phyloP scores from a whole-genome alignment of 1,140 invertebrate species.

The Sycobia sp. region DNA sequence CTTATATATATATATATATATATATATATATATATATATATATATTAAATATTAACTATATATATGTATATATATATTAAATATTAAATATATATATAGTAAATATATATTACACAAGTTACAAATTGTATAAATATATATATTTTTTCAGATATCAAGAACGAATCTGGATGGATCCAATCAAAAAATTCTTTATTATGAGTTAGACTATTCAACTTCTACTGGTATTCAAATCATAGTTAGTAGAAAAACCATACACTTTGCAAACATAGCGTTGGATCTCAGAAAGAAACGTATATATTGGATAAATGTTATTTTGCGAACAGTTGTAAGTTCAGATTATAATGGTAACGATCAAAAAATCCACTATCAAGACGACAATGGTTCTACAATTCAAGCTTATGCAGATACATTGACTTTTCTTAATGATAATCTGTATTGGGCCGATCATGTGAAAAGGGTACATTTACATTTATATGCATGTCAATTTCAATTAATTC shows the following conservation, averaged over 20 bases:
- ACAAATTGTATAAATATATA: background rate
- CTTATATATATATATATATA: too few relatives aligned
- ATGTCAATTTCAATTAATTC: background rate
- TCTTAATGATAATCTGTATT: background rate
- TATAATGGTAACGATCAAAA: background rate
- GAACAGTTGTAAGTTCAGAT: background rate
- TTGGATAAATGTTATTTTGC: background rate
- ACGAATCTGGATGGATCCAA: background rate
- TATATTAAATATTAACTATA: background rate
- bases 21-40: too few relatives aligned
- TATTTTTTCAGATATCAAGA: constrained; percentile 9
- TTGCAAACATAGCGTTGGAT: background rate
- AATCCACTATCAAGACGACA: background rate
- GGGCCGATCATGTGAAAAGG: background rate
- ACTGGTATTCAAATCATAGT: background rate
- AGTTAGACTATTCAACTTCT: background rate
- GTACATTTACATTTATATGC: background rate
- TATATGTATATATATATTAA: background rate
- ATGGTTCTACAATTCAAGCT: background rate
- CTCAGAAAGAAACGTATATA: background rate
- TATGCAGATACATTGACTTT: background rate
- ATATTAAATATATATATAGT: background rate
- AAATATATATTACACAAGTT: background rate
- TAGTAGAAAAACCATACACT: background rate
- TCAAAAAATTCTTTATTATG: background rate